These are phyloP conservation scores for Aromia moschata DNA, from an alignment of 2,888 invertebrate genomes.

Conservation along the genomic window DNA sequence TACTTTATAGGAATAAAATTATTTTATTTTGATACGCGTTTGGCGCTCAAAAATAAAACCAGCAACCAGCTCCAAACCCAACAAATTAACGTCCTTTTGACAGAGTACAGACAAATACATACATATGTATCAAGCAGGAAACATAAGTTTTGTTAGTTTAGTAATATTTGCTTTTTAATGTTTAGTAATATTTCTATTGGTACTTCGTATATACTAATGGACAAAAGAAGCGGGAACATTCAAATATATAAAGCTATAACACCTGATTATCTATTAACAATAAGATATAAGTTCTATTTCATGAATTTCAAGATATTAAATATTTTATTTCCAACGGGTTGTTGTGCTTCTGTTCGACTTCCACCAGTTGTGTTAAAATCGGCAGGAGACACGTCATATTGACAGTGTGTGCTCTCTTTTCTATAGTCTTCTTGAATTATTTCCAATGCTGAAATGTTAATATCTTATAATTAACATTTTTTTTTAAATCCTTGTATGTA, in stretches of 20 bases:
- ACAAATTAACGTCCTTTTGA: too few relatives aligned
- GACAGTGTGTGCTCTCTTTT: conserved; percentile 57
- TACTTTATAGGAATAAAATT: too few relatives aligned
- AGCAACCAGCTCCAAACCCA: too few relatives aligned
- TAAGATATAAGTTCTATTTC: too few relatives aligned
- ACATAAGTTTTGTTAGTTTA: too few relatives aligned
- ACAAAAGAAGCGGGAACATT: not conserved
- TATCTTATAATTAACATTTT: not conserved
- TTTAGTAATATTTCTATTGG: not conserved
- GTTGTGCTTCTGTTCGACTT: conserved; percentile 26
- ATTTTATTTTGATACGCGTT: too few relatives aligned
- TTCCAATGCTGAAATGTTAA: conserved; percentile 69
- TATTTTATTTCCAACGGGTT: conserved; percentile 24
- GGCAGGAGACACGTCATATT: conserved; percentile 7
- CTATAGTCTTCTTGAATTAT: conserved; percentile 72
- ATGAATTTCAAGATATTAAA: too few relatives aligned
- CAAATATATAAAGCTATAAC: not conserved
- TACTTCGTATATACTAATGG: not conserved
- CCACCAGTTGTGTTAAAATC: conserved; percentile 16
- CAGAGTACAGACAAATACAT: too few relatives aligned
- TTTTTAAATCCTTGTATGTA: conserved; percentile 56
- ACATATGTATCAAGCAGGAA: too few relatives aligned
- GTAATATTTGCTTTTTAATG: too few relatives aligned
- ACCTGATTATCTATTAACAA: too few relatives aligned
- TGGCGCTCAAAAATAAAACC: too few relatives aligned